Conservation (phyloP, 2,797 vertebrate genomes). For the Gymnopithys bicolor region DNA sequence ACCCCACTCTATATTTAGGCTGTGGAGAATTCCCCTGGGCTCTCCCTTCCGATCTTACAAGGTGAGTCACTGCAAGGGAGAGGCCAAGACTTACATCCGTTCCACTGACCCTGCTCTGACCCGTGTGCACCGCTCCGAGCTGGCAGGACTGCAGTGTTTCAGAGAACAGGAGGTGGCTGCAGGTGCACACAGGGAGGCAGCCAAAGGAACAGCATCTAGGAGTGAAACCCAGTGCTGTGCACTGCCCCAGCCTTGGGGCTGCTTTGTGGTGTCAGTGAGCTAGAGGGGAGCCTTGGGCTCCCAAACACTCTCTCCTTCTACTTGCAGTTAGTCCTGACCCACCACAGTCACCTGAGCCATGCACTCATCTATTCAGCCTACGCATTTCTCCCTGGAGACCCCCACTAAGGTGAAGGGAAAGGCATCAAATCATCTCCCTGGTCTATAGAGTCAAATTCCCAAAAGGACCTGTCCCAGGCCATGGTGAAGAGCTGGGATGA, state of each 20-base stretch:
- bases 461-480: background rate
- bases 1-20: slow-evolving; percentile 66
- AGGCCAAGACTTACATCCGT: slow-evolving; percentile 58
- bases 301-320: background rate
- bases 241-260: fast-evolving
- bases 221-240: fast-evolving
- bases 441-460: background rate
- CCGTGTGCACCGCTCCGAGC: background rate
- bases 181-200: background rate
- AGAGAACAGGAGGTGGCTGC: slow-evolving; percentile 36
- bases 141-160: background rate
- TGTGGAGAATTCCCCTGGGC: slow-evolving; percentile 62
- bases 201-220: background rate
- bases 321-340: background rate
- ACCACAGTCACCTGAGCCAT: background rate
- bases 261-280: background rate
- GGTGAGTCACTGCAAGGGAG: slow-evolving; percentile 62
- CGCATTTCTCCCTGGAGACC: background rate
- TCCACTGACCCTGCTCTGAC: slow-evolving; percentile 66
- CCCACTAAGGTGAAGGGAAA: background rate
- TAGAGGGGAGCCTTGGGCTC: background rate
- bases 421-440: background rate
- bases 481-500: background rate
- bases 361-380: background rate
- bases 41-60: slow-evolving; percentile 55